Percentiles rank a stretch among this genome's conserved stretches.
Evolutionary conservation across 2,797 vertebrate species (phyloP).

Genomic region (Cyprinella venusta): DNA sequence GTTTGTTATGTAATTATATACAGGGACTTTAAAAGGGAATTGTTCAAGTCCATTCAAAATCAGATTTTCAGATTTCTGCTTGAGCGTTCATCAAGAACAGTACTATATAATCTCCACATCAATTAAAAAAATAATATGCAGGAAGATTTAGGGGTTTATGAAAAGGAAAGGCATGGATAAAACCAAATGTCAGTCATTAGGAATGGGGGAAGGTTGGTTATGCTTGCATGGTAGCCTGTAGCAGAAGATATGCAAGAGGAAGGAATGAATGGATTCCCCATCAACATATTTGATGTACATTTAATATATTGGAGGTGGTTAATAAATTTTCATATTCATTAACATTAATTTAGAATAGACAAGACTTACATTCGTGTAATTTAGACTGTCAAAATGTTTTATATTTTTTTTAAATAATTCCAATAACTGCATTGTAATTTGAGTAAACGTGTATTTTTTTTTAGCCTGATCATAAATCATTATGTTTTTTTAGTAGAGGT

Average conservation of each 20-base stretch:
- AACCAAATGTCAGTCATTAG: background rate
- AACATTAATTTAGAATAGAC: too few relatives aligned
- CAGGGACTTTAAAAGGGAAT: background rate
- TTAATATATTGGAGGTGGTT: too few relatives aligned
- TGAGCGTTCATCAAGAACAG: background rate
- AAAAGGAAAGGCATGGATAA: background rate
- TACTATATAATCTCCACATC: background rate
- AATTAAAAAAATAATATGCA: background rate
- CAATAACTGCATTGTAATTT: background rate
- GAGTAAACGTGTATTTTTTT: background rate
- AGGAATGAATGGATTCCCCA: background rate
- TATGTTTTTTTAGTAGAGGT: background rate
- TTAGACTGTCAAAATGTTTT: too few relatives aligned
- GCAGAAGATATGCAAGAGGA: background rate
- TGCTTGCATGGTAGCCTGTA: background rate
- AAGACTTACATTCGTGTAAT: too few relatives aligned
- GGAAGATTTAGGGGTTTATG: background rate
- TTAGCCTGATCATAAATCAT: background rate
- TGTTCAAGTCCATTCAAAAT: conserved; percentile 2
- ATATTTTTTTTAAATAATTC: too few relatives aligned
- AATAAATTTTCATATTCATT: too few relatives aligned
- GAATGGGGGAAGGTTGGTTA: background rate
- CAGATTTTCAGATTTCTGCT: background rate
- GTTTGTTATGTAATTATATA: conserved; percentile 15
- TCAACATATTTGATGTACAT: conserved; percentile 7